Conservation (phyloP, 2,113 vertebrate genomes). For the Tachycineta bicolor region DNA sequence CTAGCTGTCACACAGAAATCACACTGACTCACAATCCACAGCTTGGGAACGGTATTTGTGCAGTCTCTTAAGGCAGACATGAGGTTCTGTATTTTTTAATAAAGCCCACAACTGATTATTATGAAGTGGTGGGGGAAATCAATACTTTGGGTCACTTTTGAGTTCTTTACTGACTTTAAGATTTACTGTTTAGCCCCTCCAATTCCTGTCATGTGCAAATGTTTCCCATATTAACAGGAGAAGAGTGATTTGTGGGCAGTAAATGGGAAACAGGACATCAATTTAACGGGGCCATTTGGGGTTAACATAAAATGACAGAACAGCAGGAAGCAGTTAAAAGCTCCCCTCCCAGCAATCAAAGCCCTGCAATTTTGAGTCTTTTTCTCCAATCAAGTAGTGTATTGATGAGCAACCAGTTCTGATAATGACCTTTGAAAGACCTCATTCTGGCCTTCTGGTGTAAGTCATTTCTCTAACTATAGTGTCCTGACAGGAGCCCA, state of each 20-base stretch:
- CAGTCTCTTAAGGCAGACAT: neutral
- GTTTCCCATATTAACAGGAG: conserved; percentile 50
- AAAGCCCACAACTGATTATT: neutral
- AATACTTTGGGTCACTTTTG: neutral
- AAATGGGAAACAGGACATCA: conserved; percentile 69
- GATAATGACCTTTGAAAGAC: conserved; percentile 64
- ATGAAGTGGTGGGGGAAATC: neutral
- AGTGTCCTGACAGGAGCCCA: neutral
- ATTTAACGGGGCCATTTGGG: conserved; percentile 61
- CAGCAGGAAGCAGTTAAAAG: conserved; percentile 68
- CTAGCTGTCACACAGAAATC: neutral
- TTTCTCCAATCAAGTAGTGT: conserved; percentile 56
- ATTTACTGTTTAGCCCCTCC: conserved; percentile 1
- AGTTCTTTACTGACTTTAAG: neutral
- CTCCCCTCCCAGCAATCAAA: conserved; percentile 61
- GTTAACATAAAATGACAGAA: conserved; percentile 64
- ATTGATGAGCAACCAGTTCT: conserved; percentile 62
- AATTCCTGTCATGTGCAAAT: conserved; percentile 7
- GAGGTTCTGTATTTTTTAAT: neutral
- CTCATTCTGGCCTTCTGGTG: conserved; percentile 18
- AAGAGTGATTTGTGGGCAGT: conserved; percentile 66
- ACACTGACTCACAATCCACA: neutral
- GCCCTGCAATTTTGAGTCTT: conserved; percentile 56
- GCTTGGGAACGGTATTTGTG: neutral
- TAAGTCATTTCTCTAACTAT: conserved; percentile 53